Evolutionary conservation across 2,888 invertebrate genomes (phyloP), one percentile per base, ranked within the genome.

Genomic region (Ypsolopha scabrella): DNA sequence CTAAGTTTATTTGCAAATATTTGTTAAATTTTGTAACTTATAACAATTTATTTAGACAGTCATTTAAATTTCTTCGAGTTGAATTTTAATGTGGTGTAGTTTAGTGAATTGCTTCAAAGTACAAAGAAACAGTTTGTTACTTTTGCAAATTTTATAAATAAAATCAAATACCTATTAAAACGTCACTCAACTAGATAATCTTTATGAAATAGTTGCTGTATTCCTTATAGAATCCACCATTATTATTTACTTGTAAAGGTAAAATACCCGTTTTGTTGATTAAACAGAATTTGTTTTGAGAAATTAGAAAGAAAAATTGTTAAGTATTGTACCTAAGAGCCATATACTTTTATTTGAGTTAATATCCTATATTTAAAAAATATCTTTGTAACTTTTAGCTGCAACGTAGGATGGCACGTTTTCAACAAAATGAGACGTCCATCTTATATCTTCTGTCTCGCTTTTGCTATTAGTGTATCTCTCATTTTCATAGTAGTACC

Each of bases 111-210:
- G 90, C 89, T 90, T 90, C 87, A 83, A 89, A 90, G 90, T 90
- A 90, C 90, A 90, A 90, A 87, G 75, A 85, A 82, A 86, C 88
- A 80, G 88, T 90, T 89, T 88, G 89, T 90, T 90, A 90, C 89
- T 90, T 90, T 90, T 90, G 89, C 88, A 90, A 90, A 90, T 90
- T 90, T 90, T 90, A 90, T 90, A 83, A 85, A 61, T 79, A 45
- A 51, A 83, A 77, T 68, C 70, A 72, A 80, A 80, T 82, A 81
- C 80, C 83, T 81, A 80, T 79, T 68, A 75, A 79, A 73, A 44
- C 67, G 59, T 73, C 73, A 70, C 72, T 68, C 67, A 73, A 61
- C 70, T 82, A 83, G 80, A 69, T 78, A 75, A 80, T 75, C 63
- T 80, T 72, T 75, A 82, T 72, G 65, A 77, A 81, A 82, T 80